phyloP scores from a whole-genome alignment of 2,113 vertebrate genomes.

The Aptenodytes patagonicus region DNA sequence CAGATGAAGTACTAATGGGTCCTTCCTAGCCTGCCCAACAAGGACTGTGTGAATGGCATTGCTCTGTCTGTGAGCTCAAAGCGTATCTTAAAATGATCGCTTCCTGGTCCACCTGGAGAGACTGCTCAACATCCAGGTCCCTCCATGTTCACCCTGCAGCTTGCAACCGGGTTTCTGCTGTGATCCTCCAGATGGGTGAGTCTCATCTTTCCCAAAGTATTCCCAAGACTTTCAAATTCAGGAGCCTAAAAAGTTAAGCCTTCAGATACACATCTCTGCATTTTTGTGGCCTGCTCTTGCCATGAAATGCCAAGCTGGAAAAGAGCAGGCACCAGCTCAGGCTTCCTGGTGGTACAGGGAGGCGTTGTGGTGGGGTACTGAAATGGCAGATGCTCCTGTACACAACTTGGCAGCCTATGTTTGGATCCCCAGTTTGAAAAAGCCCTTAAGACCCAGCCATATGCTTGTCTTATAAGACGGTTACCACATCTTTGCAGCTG shows the following conservation, averaged over 20 bases:
- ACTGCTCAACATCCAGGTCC: neutral
- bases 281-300: neutral
- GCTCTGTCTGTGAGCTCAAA: neutral
- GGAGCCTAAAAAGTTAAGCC: neutral
- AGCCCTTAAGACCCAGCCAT: neutral
- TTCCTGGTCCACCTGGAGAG: neutral
- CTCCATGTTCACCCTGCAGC: neutral
- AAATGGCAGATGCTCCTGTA: neutral
- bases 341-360: neutral
- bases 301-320: neutral
- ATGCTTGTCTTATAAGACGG: neutral
- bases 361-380: neutral
- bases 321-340: neutral
- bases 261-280: neutral
- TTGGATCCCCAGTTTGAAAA: neutral
- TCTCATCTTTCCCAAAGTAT: neutral
- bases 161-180: neutral
- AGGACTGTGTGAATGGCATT: neutral
- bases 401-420: neutral
- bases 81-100: fast-evolving
- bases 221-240: neutral
- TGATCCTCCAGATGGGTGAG: neutral
- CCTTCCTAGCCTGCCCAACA: neutral
- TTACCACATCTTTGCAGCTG: neutral
- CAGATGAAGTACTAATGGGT: neutral